Evolutionary conservation across 2,888 invertebrate genomes (phyloP).

Genomic region (Amiota minor): DNA sequence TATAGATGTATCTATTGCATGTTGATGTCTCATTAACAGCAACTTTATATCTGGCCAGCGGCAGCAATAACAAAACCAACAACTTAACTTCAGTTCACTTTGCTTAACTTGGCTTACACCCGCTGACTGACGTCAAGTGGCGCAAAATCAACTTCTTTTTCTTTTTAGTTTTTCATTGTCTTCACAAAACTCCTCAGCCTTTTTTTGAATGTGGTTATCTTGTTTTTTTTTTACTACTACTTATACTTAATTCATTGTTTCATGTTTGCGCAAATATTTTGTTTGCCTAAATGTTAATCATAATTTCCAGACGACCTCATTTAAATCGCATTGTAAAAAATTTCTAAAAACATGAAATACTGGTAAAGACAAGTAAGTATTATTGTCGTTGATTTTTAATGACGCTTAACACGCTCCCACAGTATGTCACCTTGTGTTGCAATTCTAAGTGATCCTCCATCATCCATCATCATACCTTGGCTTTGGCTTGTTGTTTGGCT

Average conservation of each 20-base stretch:
- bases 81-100: not conserved
- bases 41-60: not conserved
- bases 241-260: not conserved
- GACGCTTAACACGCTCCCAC: not conserved
- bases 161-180: too few relatives aligned
- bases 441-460: not conserved
- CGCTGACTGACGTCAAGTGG: constrained; percentile 28
- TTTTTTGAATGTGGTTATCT: not conserved
- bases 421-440: not conserved
- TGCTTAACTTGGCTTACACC: not conserved
- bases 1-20: constrained; percentile 11
- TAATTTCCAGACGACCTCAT: not conserved
- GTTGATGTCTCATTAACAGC: constrained; percentile 27
- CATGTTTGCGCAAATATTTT: not conserved
- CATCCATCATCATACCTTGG: not conserved
- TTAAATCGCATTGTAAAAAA: not conserved
- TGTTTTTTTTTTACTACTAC: not conserved
- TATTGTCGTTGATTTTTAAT: not conserved
- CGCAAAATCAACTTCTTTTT: not conserved
- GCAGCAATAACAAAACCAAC: not conserved
- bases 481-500: not conserved
- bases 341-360: not conserved
- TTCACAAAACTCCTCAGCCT: too few relatives aligned
- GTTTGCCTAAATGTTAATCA: constrained; percentile 1
- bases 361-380: not conserved